Base-by-base conservation (phyloP, 2,113 vertebrate genomes). In the Eolophus roseicapilla region DNA sequence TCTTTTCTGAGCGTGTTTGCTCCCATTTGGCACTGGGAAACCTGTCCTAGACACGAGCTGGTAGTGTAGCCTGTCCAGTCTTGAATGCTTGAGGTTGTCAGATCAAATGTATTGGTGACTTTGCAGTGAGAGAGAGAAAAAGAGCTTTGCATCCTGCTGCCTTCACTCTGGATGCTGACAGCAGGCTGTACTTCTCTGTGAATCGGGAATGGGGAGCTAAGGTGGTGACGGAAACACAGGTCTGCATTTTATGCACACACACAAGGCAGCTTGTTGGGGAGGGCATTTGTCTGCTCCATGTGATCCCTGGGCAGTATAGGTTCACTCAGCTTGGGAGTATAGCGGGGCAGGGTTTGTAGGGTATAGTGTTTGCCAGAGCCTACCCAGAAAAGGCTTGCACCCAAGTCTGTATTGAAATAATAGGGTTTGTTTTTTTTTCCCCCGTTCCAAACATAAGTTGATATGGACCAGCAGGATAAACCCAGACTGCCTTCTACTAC, bases 201-300 rank as follows among this genome's bases (percentile, higher is more conserved):
- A 31, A 27, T 46, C 29, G 16, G 52, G 43, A 20, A 43, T 49
- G 13, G n/a, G 43, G 43, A 86, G 17, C 55, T 17, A 28, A 24
- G 33, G 70, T n/a, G 39, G 39, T n/a, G 25, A 29, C 57, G 57
- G 71, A 20, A 70, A 39, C 64, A 10, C 10, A 4, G 55, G 11
- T 9, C 41, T 78, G 41, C 68, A 8, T 91, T 77, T 91, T 24
- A 12, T 3, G 8, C 16, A 4, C 18, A 8, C 4, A 4, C 27
- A 12, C 35, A 27, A 15, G 75, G 44, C 75, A 79, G 52, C 53
- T 11, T 20, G 2, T 8, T 27, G 29, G 31, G 27, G 29, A 55
- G 17, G 14, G 31, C 1, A 1, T 68, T 88, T 37, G 11, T 52
- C 43, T 37, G 50, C 43, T 60, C n/a, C 0, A 0, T 13, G 44